phyloP scores from a whole-genome alignment of 2,797 vertebrate species.

The Lithobates pipiens region DNA sequence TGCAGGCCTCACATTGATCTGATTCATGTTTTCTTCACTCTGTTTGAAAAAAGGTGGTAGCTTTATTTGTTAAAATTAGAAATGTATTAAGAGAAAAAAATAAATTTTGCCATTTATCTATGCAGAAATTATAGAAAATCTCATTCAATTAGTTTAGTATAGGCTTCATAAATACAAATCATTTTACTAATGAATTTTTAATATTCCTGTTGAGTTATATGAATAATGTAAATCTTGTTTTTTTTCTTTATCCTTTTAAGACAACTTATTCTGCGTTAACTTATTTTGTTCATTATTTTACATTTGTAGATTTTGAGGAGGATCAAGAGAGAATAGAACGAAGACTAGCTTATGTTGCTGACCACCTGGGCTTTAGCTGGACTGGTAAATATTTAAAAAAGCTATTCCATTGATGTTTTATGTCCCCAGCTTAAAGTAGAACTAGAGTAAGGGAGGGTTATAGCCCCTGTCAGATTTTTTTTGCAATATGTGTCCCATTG shows the following conservation, averaged over 20 bases:
- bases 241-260: neutral
- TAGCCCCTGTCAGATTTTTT: too few relatives aligned
- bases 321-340: constrained; percentile 89
- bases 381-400: constrained; percentile 79
- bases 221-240: neutral
- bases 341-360: constrained; percentile 90
- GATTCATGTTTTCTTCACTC: constrained; percentile 60
- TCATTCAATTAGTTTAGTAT: too few relatives aligned
- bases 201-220: too few relatives aligned
- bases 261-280: neutral
- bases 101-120: neutral
- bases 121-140: neutral
- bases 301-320: constrained; percentile 88
- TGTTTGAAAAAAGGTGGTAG: constrained; percentile 21
- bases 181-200: too few relatives aligned
- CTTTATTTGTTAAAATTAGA: neutral
- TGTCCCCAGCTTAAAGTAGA: too few relatives aligned
- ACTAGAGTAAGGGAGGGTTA: too few relatives aligned
- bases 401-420: too few relatives aligned
- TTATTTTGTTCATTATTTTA: constrained; percentile 68
- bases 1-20: constrained; percentile 65
- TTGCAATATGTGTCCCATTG: too few relatives aligned
- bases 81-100: neutral
- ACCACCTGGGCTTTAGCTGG: constrained; percentile 99
- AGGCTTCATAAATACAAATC: too few relatives aligned